These are phyloP conservation scores for Chrysomallon squamiferum DNA, from an alignment of 1,140 invertebrate genomes.

Conservation along the genomic window DNA sequence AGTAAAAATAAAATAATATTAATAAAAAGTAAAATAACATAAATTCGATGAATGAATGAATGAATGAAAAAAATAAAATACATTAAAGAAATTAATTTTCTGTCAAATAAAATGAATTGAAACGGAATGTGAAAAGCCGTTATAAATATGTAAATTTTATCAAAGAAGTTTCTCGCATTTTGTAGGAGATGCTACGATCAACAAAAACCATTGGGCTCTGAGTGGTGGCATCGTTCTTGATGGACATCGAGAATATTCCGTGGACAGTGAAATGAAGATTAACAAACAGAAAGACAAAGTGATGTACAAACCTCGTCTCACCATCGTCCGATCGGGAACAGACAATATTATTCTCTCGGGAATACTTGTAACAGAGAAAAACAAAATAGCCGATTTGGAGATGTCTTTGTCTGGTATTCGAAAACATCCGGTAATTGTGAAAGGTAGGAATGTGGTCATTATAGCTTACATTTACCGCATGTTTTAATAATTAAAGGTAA, in stretches of 20 bases:
- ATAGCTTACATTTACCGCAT: too few species aligned
- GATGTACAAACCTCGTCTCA: conserved; percentile 44
- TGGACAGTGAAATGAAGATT: conserved; percentile 18
- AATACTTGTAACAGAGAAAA: conserved; percentile 15
- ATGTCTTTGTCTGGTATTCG: conserved; percentile 31
- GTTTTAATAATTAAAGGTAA: background rate
- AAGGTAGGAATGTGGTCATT: too few species aligned
- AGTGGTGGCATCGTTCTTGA: background rate
- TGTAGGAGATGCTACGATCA: background rate
- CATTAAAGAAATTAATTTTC: too few species aligned
- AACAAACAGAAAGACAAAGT: conserved; percentile 14
- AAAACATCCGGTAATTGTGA: conserved; percentile 37
- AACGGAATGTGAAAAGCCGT: too few species aligned
- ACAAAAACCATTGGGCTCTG: background rate
- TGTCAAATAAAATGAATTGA: too few species aligned
- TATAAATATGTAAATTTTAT: too few species aligned
- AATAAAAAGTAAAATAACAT: too few species aligned
- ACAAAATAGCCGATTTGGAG: conserved; percentile 26
- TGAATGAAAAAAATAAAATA: too few species aligned
- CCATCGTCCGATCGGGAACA: conserved; percentile 31
- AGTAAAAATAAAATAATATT: too few species aligned
- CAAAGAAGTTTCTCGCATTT: too few species aligned
- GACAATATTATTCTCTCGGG: conserved; percentile 34
- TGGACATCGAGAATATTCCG: background rate
- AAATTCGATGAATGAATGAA: too few species aligned